These are phyloP conservation scores for Baccha elongata DNA, from an alignment of 2,888 invertebrate genomes.

Conservation along the genomic window DNA sequence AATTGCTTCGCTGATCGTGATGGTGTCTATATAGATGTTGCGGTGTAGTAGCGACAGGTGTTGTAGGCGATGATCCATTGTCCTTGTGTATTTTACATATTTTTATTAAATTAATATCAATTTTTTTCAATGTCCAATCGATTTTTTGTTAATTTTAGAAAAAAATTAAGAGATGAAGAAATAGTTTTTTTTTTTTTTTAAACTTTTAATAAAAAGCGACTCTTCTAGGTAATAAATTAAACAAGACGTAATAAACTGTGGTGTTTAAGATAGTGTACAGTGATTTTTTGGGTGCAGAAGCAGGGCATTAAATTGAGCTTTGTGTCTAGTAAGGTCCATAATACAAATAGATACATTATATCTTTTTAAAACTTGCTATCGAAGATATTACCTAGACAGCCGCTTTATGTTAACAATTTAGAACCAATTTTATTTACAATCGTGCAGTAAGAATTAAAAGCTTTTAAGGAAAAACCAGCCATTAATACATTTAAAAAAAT, in stretches of 20 bases:
- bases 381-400: conserved; percentile 12
- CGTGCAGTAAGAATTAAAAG: conserved; percentile 56
- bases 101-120: conserved; percentile 55
- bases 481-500: conserved; percentile 24
- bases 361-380: conserved; percentile 3
- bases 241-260: background rate
- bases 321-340: background rate
- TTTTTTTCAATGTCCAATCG: conserved; percentile 27
- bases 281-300: background rate
- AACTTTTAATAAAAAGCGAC: conserved; percentile 7
- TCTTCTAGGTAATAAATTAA: conserved; percentile 9
- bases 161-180: too few relatives aligned
- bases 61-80: conserved; percentile 74
- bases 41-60: conserved; percentile 66
- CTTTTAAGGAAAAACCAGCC: conserved; percentile 43
- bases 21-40: conserved; percentile 65
- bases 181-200: background rate
- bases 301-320: background rate
- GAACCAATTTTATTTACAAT: conserved; percentile 18
- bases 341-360: too few relatives aligned
- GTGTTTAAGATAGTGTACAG: background rate
- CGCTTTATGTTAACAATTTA: background rate
- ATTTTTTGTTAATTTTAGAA: conserved; percentile 4
- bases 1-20: conserved; percentile 78
- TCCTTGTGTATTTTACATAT: conserved; percentile 62